A percentile compares a stretch with the other conserved stretches of the same genome.
phyloP scores from a whole-genome alignment of 2,888 invertebrate genomes.

The Stegana nigrithorax region DNA sequence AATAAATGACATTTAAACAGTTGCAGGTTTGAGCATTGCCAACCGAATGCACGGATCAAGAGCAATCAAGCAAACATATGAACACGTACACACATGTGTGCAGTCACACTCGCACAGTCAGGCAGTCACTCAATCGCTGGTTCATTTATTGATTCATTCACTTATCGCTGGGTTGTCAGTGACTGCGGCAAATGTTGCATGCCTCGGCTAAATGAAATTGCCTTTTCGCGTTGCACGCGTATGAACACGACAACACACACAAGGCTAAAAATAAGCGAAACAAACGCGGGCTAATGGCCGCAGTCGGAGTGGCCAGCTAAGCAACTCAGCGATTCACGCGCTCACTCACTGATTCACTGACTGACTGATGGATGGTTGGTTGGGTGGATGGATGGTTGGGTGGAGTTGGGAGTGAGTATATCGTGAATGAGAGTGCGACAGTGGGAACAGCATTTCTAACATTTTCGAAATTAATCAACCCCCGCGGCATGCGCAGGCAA shows the following conservation, averaged over 20 bases:
- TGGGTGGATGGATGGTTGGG: too few relatives aligned
- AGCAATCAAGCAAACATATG: neutral
- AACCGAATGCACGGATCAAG: too few relatives aligned
- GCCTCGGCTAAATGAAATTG: slow-evolving; percentile 15
- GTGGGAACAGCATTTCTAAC: slow-evolving; percentile 24
- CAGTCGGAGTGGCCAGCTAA: too few relatives aligned
- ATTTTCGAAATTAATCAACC: slow-evolving; percentile 54
- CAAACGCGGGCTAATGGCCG: too few relatives aligned
- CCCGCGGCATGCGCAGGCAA: too few relatives aligned
- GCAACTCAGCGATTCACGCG: neutral
- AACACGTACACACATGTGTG: neutral
- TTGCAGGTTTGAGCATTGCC: too few relatives aligned
- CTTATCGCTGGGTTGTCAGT: slow-evolving; percentile 6
- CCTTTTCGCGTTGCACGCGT: slow-evolving; percentile 11
- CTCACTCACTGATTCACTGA: slow-evolving; percentile 8
- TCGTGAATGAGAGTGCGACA: neutral
- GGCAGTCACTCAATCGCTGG: too few relatives aligned
- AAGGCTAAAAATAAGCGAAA: neutral
- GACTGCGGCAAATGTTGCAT: slow-evolving; percentile 1
- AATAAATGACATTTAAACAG: too few relatives aligned
- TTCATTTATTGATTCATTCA: neutral
- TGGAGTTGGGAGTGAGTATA: slow-evolving; percentile 22
- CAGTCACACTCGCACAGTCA: neutral
- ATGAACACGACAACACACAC: neutral
- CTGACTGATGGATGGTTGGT: slow-evolving; percentile 23